These are phyloP conservation scores for Characodon lateralis DNA, from an alignment of 2,797 vertebrate genomes.

Conservation along the genomic window DNA sequence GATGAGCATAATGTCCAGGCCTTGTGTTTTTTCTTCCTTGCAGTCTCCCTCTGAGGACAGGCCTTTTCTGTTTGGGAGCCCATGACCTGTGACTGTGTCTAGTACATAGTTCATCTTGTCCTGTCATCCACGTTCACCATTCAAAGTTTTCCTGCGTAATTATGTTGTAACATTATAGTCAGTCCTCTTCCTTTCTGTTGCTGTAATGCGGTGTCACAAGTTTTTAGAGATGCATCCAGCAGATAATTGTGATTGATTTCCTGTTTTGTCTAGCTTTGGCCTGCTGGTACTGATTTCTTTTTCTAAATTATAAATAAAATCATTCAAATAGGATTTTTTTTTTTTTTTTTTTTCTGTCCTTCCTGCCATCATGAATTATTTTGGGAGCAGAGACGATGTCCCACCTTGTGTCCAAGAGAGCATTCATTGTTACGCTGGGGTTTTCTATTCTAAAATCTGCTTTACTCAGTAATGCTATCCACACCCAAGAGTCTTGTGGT, in stretches of 20 bases:
- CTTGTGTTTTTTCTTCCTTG: neutral
- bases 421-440: too few relatives aligned
- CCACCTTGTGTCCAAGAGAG: too few relatives aligned
- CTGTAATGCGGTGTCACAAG: neutral
- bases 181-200: neutral
- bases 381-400: neutral
- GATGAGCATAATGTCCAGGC: neutral
- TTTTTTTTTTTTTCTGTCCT: neutral
- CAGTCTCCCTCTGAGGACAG: neutral
- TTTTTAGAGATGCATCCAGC: neutral
- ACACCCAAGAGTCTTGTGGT: neutral
- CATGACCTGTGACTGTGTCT: neutral
- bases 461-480: neutral
- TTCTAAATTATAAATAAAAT: neutral
- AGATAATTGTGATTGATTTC: neutral
- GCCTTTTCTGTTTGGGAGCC: neutral
- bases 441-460: neutral
- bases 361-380: neutral
- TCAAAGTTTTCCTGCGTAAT: neutral
- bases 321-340: neutral
- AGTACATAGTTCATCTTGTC: neutral
- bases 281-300: neutral
- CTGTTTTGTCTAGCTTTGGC: neutral
- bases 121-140: neutral
- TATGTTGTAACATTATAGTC: neutral